These are phyloP conservation scores for Ichneumoninae sp. DNA, from an alignment of 2,888 invertebrate species.

Conservation along the genomic window DNA sequence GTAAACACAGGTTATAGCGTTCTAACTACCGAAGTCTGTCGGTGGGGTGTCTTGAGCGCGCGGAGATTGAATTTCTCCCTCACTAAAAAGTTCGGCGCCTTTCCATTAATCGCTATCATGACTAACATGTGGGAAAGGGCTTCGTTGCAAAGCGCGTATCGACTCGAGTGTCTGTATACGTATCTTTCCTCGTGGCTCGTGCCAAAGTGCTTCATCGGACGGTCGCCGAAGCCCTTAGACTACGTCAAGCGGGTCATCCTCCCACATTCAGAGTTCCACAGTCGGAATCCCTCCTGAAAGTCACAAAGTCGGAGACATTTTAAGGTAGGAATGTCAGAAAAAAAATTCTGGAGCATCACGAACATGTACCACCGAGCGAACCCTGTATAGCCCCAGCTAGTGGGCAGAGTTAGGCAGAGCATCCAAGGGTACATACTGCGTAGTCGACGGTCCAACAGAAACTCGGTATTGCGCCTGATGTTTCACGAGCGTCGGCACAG, in stretches of 20 bases:
- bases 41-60: neutral
- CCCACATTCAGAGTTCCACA: neutral
- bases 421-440: neutral
- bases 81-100: neutral
- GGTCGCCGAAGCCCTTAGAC: neutral
- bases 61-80: conserved; percentile 6
- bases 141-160: neutral
- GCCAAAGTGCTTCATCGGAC: conserved; percentile 22
- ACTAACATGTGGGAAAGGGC: neutral
- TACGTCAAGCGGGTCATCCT: neutral
- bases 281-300: neutral
- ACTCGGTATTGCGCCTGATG: conserved; percentile 43
- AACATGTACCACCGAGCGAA: neutral
- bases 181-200: conserved; percentile 9
- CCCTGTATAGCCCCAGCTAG: neutral
- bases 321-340: neutral
- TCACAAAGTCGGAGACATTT: neutral
- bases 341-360: neutral
- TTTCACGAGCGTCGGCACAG: conserved; percentile 43
- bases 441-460: conserved; percentile 1
- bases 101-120: neutral
- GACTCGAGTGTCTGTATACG: neutral
- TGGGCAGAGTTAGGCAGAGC: neutral
- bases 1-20: neutral
- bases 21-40: neutral